Base-by-base conservation (phyloP, 2,888 invertebrate species). In the Drosophila dives region DNA sequence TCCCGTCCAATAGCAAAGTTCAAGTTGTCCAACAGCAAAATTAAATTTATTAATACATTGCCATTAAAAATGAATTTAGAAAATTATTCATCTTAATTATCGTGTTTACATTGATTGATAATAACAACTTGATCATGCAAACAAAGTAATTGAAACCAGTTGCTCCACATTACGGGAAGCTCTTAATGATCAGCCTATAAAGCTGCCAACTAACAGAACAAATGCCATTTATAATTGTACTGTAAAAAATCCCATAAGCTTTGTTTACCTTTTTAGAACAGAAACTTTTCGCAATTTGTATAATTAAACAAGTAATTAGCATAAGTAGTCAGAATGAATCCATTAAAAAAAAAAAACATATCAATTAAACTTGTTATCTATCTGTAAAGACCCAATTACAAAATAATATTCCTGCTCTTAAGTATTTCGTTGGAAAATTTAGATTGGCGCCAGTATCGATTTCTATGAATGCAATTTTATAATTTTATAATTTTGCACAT, bases 281-380 rank as follows among this genome's bases (percentile, higher is more conserved):
- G 20, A 34, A 67, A 34, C 12, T 67, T 69, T 67, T 56, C 56
- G 33, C 56, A 34, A 17, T 38, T 54, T 36, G 20, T 17, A 33
- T n/a, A 68, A 33, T 49, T 20, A 56, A 20, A 29, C 17, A 26
- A 54, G 12, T 29, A 20, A 69, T 67, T 56, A 67, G 56, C 58
- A 69, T 67, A 69, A 58, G 29, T 34, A 4, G 45, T 33, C 15
- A 33, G 23, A 26, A 10, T 53, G 15, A n/a, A 29, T 2, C 29
- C 20, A 54, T 34, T 34, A 5, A n/a, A 15, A n/a, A 33, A 6
- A 11, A 11, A 3, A 20, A 4, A 17, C n/a, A n/a, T 20, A 38
- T 38, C 32, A n/a, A 62, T 51, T 53, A 36, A 17, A 2, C 5
- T 8, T 38, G 38, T 7, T 7, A 12, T 8, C 20, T 42, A 54